Evolutionary conservation across 1,140 invertebrate species (phyloP).

Genomic region (Meloidogyne exigua): DNA sequence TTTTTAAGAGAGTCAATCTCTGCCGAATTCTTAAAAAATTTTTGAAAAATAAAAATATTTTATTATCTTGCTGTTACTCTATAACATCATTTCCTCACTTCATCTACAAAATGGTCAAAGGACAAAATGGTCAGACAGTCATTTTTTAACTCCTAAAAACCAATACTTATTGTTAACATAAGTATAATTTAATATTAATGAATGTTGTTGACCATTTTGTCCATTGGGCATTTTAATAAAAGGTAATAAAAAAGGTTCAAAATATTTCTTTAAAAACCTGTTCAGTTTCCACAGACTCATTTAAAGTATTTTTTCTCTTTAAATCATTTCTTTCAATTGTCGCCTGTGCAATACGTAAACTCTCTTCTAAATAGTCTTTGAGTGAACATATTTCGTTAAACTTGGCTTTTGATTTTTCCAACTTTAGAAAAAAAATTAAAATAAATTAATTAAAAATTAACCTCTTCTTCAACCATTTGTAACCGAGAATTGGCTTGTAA

Average conservation of each 20-base stretch:
- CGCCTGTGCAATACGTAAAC: slow-evolving; percentile 27
- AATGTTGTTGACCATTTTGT: too few species aligned
- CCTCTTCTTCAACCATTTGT: slow-evolving; percentile 2
- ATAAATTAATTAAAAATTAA: neutral
- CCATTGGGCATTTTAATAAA: too few species aligned
- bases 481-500: slow-evolving; percentile 21
- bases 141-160: too few species aligned
- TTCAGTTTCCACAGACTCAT: neutral
- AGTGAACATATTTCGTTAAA: slow-evolving; percentile 35
- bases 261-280: neutral
- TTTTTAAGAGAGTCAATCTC: neutral
- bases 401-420: neutral
- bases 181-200: too few species aligned
- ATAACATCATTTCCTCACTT: too few species aligned
- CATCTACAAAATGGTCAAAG: neutral
- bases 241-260: too few species aligned
- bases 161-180: too few species aligned
- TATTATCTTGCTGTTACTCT: too few species aligned
- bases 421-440: slow-evolving; percentile 17
- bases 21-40: slow-evolving; percentile 4
- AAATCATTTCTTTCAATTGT: neutral
- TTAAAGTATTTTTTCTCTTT: neutral
- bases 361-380: slow-evolving; percentile 41
- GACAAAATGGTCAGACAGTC: too few species aligned
- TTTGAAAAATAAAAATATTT: too few species aligned